Base-by-base conservation (phyloP, 2,113 vertebrate genomes). In the Nothobranchius furzeri region DNA sequence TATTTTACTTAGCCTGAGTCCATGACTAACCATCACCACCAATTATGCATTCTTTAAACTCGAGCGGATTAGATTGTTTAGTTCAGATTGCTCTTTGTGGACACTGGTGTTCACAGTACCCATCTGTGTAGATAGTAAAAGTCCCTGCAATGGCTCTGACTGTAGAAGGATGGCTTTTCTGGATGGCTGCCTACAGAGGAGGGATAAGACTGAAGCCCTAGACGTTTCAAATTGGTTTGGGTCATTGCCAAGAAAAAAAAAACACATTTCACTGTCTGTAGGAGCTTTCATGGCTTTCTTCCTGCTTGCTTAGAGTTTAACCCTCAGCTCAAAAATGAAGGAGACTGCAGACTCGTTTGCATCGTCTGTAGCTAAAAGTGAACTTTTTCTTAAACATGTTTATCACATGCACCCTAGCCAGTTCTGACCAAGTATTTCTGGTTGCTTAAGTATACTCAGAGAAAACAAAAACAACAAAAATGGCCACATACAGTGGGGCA, bases 171-270 rank as follows among this genome's bases (percentile, higher is more conserved):
- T 61, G 70, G 45, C 76, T 76, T 70, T 84, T 69, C 30, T 87
- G 84, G 82, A 81, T 73, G 59, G 54, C 40, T 87, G 85, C 70
- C 66, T 76, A 69, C 73, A 84, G 80, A 85, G 85, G 83, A 78
- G 79, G 86, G 69, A 85, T 79, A 68, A 88, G 74, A 66, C 70
- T 76, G 69, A 60, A 75, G 37, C 65, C 55, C 78, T 69, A 73
- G 71, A 68, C 64, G 78, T 74, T 78, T 65, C 60, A 77, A 81
- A 86, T 76, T 68, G 53, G 75, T 79, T 85, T 81, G 85, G 76
- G 72, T 58, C 51, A 40, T 24, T 58, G 79, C 84, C 84, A 82
- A 47, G 60, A 50, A 72, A 20, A 20, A 20, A 43, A 73, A 60
- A 82, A 67, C 67, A 76, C 73, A 72, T 79, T 70, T 69, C 46